phyloP scores from a whole-genome alignment of 2,113 vertebrate species.

The Promerops cafer region DNA sequence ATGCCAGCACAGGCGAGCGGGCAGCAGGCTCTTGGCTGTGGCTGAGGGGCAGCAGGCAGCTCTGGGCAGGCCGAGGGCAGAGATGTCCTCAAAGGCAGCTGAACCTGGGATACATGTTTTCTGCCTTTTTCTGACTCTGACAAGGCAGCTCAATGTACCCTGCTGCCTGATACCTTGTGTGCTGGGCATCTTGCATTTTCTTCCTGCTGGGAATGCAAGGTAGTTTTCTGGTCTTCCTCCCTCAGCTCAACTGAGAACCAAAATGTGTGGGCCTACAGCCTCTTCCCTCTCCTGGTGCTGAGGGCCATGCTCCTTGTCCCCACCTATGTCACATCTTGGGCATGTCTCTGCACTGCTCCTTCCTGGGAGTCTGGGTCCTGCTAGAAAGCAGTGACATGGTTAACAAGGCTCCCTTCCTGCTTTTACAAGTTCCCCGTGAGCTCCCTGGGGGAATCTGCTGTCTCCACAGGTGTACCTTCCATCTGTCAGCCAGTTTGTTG shows the following conservation, averaged over 20 bases:
- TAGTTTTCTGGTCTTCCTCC: neutral
- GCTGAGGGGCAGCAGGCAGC: neutral
- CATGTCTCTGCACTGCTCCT: neutral
- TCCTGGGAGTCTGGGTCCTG: neutral
- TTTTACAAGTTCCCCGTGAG: neutral
- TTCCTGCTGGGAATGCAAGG: neutral
- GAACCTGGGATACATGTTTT: neutral
- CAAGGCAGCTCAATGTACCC: neutral
- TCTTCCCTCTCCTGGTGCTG: neutral
- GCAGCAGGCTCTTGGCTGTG: neutral
- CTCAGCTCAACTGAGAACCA: neutral
- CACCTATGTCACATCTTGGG: neutral
- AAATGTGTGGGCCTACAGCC: neutral
- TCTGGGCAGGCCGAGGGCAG: neutral
- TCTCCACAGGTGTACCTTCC: neutral
- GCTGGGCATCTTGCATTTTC: neutral
- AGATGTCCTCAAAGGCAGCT: neutral
- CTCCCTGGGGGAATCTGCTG: neutral
- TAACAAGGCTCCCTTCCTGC: neutral
- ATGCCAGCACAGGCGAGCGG: fast-evolving
- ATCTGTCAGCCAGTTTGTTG: slow-evolving; percentile 4
- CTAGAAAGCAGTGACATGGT: neutral
- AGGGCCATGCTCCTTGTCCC: neutral
- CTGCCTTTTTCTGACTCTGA: neutral
- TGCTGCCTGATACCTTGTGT: neutral